Evolutionary conservation across 2,888 invertebrate species (phyloP).

Genomic region (Eristalis intricaria): DNA sequence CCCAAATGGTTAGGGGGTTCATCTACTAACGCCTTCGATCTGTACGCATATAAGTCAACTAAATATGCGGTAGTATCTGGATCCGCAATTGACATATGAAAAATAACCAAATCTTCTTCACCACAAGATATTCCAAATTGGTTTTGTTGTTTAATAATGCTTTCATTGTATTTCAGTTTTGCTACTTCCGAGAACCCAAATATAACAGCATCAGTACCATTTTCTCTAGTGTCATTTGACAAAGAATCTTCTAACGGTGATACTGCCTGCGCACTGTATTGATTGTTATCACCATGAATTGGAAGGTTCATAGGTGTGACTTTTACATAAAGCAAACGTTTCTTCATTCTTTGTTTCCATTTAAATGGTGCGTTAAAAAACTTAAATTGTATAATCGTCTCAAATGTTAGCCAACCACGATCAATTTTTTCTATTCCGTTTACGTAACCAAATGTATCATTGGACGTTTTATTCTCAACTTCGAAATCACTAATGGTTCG

Average conservation of each 20-base stretch:
- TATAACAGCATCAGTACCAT: slow-evolving; percentile 81
- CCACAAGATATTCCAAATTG: slow-evolving; percentile 91
- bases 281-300: slow-evolving; percentile 80
- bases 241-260: slow-evolving; percentile 84
- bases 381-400: slow-evolving; percentile 92
- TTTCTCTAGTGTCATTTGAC: slow-evolving; percentile 84
- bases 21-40: slow-evolving; percentile 84
- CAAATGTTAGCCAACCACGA: slow-evolving; percentile 92
- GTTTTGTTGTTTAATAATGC: slow-evolving; percentile 86
- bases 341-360: slow-evolving; percentile 87
- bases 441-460: slow-evolving; percentile 87
- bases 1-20: slow-evolving; percentile 93
- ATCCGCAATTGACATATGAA: slow-evolving; percentile 89
- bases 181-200: slow-evolving; percentile 85
- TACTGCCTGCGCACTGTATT: slow-evolving; percentile 48
- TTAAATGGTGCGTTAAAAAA: slow-evolving; percentile 90
- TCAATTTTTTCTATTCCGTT: slow-evolving; percentile 84
- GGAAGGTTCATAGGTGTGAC: slow-evolving; percentile 88
- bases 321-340: slow-evolving; percentile 87
- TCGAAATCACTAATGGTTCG: slow-evolving; percentile 83
- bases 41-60: slow-evolving; percentile 91
- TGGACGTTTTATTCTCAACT: slow-evolving; percentile 72
- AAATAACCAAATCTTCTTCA: slow-evolving; percentile 88
- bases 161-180: slow-evolving; percentile 86
- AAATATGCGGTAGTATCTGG: slow-evolving; percentile 90